These are phyloP conservation scores for Drosophila bunnanda DNA, from an alignment of 2,888 invertebrate genomes.

Conservation along the genomic window DNA sequence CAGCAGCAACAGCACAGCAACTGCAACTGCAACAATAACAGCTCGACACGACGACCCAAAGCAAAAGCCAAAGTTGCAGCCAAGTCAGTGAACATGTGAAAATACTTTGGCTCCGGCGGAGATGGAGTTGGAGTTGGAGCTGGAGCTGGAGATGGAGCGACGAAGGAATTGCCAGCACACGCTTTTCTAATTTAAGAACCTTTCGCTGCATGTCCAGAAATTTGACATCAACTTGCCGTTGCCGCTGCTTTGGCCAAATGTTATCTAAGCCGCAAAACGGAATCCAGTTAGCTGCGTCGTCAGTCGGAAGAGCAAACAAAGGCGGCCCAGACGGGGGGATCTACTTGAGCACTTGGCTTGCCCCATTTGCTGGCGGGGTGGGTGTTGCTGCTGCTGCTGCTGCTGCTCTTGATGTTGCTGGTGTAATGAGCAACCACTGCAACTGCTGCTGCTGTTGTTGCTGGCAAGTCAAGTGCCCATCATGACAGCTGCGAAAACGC, in stretches of 20 bases:
- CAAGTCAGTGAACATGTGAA: constrained; percentile 76
- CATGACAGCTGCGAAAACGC: constrained; percentile 72
- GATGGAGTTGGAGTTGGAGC: constrained; percentile 1
- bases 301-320: constrained; percentile 44
- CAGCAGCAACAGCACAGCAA: constrained; percentile 27
- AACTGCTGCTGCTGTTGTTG: constrained; percentile 22
- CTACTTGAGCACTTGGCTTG: constrained; percentile 49
- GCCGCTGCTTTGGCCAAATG: constrained; percentile 34
- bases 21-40: constrained; percentile 28
- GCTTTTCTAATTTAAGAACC: constrained; percentile 81
- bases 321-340: constrained; percentile 8
- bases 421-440: constrained; percentile 74
- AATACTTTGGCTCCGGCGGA: constrained; percentile 59
- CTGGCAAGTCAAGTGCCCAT: constrained; percentile 68
- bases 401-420: constrained; percentile 59
- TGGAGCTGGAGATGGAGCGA: constrained; percentile 3
- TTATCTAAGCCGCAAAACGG: constrained; percentile 48
- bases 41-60: constrained; percentile 71
- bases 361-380: constrained; percentile 53
- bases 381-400: constrained; percentile 50
- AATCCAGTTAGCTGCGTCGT: constrained; percentile 66
- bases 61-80: constrained; percentile 42
- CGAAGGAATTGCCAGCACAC: constrained; percentile 73
- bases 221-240: constrained; percentile 64
- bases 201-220: constrained; percentile 76